These are phyloP conservation scores for Ochotona princeps DNA, from an alignment of 2,113 vertebrate genomes.

Conservation along the genomic window DNA sequence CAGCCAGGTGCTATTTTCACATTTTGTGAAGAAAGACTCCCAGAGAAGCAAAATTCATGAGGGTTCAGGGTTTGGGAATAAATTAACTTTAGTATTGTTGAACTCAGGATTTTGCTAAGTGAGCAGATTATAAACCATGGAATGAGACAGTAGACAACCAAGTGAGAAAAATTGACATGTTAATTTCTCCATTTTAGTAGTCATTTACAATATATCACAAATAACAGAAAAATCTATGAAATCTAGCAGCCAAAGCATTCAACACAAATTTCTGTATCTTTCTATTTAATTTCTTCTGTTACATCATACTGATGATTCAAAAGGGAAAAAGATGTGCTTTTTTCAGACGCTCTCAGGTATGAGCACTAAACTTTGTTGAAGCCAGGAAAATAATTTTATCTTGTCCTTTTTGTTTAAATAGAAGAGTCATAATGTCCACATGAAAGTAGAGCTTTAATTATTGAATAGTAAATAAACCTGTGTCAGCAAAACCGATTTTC, in stretches of 20 bases:
- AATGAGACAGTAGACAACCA: too few relatives aligned
- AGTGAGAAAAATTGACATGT: not conserved
- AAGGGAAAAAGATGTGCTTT: not conserved
- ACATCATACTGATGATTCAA: not conserved
- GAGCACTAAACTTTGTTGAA: not conserved
- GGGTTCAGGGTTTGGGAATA: not conserved
- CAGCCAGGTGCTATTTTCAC: not conserved
- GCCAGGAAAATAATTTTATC: constrained; percentile 6
- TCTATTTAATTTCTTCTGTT: not conserved
- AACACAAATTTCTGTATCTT: not conserved
- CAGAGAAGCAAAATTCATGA: not conserved
- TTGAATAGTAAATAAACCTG: not conserved
- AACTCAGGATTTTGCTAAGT: not conserved
- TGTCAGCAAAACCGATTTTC: not conserved
- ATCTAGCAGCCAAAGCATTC: not conserved
- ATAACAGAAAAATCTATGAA: not conserved
- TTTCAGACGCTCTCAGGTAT: not conserved
- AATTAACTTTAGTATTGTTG: not conserved
- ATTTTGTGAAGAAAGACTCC: not conserved
- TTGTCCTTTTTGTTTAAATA: not conserved
- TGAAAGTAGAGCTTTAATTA: not conserved
- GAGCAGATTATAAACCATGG: not conserved
- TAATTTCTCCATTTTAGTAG: not conserved
- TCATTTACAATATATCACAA: not conserved
- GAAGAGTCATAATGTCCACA: not conserved